These are phyloP conservation scores for Enteromius argenteus DNA, from an alignment of 2,797 vertebrate genomes.

Conservation along the genomic window DNA sequence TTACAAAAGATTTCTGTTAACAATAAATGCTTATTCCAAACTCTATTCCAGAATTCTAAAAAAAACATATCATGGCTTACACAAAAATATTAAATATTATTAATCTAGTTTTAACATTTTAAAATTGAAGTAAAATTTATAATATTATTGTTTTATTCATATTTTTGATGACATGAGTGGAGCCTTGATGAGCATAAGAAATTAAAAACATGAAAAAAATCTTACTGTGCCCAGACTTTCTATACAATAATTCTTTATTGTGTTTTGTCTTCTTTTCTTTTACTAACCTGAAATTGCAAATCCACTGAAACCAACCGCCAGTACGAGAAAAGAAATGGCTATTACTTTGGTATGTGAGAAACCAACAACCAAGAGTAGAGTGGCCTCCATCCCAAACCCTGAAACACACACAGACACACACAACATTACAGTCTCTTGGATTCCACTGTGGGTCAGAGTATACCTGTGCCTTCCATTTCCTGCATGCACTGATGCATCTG, in stretches of 20 bases:
- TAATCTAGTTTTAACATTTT: neutral
- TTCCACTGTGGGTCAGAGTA: neutral
- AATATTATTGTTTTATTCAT: neutral
- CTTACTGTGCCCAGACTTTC: neutral
- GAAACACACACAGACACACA: constrained; percentile 51
- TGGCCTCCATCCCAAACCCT: constrained; percentile 94
- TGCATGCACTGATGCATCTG: constrained; percentile 20
- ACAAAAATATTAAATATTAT: neutral
- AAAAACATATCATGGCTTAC: neutral
- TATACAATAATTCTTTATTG: neutral
- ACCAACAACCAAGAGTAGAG: constrained; percentile 89
- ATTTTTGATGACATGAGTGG: neutral
- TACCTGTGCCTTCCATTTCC: constrained; percentile 36
- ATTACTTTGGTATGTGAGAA: constrained; percentile 89
- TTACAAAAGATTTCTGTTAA: neutral
- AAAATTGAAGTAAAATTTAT: neutral
- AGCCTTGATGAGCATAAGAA: neutral
- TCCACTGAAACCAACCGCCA: constrained; percentile 93
- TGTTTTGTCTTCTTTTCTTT: constrained; percentile 47
- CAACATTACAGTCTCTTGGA: neutral
- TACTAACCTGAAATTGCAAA: constrained; percentile 90
- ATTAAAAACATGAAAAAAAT: neutral
- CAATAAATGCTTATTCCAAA: neutral
- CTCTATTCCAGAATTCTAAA: neutral
- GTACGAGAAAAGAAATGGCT: constrained; percentile 89